Base-by-base conservation (phyloP, 2,888 invertebrate genomes). In the Acanthoscelides obtectus region DNA sequence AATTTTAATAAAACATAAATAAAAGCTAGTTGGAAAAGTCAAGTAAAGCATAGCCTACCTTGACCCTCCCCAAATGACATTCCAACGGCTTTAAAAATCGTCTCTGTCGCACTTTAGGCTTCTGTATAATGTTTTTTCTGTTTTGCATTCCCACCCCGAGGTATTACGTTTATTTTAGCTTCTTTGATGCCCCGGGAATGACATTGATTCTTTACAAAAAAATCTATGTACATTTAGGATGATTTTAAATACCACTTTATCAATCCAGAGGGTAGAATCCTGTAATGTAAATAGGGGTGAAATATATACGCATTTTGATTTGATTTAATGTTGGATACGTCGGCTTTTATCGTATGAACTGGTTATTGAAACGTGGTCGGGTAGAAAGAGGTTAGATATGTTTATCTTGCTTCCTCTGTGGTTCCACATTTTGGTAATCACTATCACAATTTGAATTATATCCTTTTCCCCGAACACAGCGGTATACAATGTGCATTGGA, bases 81-180 rank as follows among this genome's bases (percentile, higher is more conserved):
- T 78, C 79, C 78, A 79, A 80, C 80, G 78, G 79, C 77, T 79
- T 77, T 78, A 75, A 76, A 78, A 74, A 21, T 73, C 66, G 67
- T 71, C 69, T 72, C 69, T 70, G 67, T n/a, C 70, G 25, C 64
- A 1, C 27, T 68, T 66, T 64, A 69, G 21, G 66, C 21, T 66
- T 22, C 20, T 66, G 8, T 20, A 21, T 66, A 20, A 3, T 6
- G 8, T 66, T 66, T 21, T 22, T 66, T 66, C 2, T 20, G 8
- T 66, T 66, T 66, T 66, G 8, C 22, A 66, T 17, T 66, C 17
- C 66, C 8, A 66, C 66, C 20, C 3, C 66, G 20, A 66, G 5
- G 1, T 66, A 6, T 1, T 66, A 17, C 5, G 45, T 45, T 45
- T 45, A 45, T 45, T 45, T 45, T 45, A 6, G 45, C 45, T 45